Base-by-base conservation (phyloP, 2,888 invertebrate species). In the Onchidella celtica region DNA sequence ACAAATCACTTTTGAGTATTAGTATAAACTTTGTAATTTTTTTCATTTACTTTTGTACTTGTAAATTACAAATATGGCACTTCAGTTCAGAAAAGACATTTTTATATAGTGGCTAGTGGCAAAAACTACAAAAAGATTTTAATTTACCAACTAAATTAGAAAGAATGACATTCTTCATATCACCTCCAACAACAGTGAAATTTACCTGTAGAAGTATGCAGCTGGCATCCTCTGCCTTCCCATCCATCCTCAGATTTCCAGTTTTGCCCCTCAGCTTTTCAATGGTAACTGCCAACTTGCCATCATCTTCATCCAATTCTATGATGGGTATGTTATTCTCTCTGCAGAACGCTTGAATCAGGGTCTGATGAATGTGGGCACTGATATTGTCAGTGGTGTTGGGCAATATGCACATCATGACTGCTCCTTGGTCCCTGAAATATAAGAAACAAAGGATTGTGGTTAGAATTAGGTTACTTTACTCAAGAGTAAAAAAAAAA, bases 391-490 rank as follows among this genome's bases (percentile, higher is more conserved):
- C 4, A 24, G 38, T 40, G 27, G n/a, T 57, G 1, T 21, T 57
- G 2, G 81, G 81, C 65, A 81, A 38, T n/a, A 81, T 21, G 47
- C 81, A 81, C 38, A 75, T n/a, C 81, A 81, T 81, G 29, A 81
- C 61, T 40, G 68, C 59, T 24, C 63, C 65, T 34, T 70, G 79
- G 6, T 61, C 24, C 4, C 79, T 79, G 72, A 24, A 79, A 79
- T 47, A 47, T 11, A 47, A 11, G 47, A 47, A 47, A 47, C 6
- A 6, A 47, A 47, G 47, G 6, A 6, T 17, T 17, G 17, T 47
- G 47, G 6, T 6, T 47, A 11, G 17, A 47, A 47, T 47, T 47
- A 55, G 11, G 55, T 55, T 14, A n/a, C n/a, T n/a, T n/a, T n/a
- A n/a, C n/a, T 55, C 11, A 55, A 17, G 11, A 14, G 11, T 14